Percentiles rank a stretch among this genome's conserved stretches.
Evolutionary conservation across 2,888 invertebrate species (phyloP).

Genomic region (Calameuta idolon): DNA sequence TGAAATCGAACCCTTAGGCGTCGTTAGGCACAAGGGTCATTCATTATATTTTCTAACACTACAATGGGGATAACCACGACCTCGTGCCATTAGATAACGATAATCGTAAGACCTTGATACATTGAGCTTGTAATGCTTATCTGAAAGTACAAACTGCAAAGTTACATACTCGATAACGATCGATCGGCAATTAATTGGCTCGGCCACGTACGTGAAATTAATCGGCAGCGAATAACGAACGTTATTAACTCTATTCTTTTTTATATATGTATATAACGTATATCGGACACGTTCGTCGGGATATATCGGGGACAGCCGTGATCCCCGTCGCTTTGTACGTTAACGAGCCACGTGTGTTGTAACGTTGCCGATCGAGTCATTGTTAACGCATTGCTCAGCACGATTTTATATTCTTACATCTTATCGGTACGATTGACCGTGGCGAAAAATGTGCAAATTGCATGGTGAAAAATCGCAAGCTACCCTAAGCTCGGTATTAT

Average conservation of each 20-base stretch:
- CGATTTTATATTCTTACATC: background rate
- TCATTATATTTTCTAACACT: conserved; percentile 5
- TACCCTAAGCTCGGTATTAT: background rate
- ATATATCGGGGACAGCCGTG: background rate
- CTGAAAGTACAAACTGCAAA: background rate
- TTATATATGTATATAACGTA: background rate
- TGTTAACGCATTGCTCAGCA: background rate
- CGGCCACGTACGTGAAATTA: background rate
- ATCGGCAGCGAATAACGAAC: background rate
- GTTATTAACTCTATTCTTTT: background rate
- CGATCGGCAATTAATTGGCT: background rate
- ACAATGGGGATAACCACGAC: conserved; percentile 15
- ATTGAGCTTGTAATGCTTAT: background rate
- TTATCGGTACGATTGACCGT: background rate
- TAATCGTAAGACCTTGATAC: background rate
- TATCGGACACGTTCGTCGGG: background rate
- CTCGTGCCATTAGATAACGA: background rate
- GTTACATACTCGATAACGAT: background rate
- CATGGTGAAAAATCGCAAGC: background rate
- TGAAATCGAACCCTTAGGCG: background rate
- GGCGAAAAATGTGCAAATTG: background rate
- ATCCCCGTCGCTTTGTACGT: background rate
- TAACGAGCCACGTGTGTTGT: background rate
- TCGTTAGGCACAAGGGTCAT: background rate
- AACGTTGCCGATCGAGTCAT: background rate